These are phyloP conservation scores for Pristionchus mayeri DNA, from an alignment of 2,888 invertebrate genomes.

Conservation along the genomic window DNA sequence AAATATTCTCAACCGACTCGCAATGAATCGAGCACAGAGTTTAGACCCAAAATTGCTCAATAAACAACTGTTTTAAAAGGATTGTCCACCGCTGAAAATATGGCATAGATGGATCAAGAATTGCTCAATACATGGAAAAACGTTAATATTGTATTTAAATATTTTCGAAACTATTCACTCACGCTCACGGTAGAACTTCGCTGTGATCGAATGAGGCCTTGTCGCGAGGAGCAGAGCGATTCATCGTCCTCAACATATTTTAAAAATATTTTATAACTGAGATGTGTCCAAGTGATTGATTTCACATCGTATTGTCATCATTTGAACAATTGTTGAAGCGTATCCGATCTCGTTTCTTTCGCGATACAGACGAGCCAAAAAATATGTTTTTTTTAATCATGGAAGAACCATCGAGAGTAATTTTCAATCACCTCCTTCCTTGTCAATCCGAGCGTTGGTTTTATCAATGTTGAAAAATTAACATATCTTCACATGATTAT, in stretches of 20 bases:
- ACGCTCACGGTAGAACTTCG: conserved; percentile 5
- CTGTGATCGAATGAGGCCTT: conserved; percentile 17
- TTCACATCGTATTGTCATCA: no score
- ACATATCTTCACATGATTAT: no score
- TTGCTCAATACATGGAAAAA: not conserved
- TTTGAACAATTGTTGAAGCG: no score
- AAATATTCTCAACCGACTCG: no score
- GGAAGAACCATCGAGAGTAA: not conserved
- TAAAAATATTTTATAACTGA: no score
- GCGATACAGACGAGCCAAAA: no score
- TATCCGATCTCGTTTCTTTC: no score
- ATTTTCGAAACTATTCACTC: not conserved
- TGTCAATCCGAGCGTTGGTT: no score
- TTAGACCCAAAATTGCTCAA: not conserved
- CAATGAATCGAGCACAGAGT: not conserved
- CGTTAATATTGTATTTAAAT: not conserved
- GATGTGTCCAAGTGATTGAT: no score
- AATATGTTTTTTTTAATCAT: not conserved
- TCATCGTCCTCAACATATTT: not conserved
- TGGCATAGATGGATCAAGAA: not conserved
- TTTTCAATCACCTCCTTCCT: not conserved
- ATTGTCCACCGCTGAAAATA: not conserved
- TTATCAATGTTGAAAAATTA: no score
- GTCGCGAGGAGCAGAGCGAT: not conserved
- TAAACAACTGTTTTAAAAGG: not conserved